Evolutionary conservation across 1,140 invertebrate genomes (phyloP).

Genomic region (Heliconius himera): DNA sequence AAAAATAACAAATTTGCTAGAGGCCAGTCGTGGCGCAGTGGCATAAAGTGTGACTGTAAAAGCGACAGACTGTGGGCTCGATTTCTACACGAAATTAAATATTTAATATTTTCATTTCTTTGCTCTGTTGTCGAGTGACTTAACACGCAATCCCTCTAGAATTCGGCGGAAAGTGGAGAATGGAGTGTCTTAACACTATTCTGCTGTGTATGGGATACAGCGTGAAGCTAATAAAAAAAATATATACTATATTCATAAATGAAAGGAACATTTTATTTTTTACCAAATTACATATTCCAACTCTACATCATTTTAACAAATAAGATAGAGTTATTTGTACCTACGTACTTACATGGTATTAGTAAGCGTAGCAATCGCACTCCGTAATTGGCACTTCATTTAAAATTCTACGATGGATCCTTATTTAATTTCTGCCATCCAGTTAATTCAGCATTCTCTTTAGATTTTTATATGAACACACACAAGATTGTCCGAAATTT

Average conservation of each 20-base stretch:
- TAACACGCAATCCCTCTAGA: too few species aligned
- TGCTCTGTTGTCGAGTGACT: too few species aligned
- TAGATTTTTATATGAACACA: constrained; percentile 23
- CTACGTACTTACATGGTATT: not conserved
- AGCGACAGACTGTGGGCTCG: too few species aligned
- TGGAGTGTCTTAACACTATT: too few species aligned
- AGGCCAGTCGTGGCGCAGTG: too few species aligned
- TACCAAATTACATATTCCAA: not conserved
- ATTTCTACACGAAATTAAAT: too few species aligned
- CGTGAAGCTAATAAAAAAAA: not conserved
- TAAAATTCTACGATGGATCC: constrained; percentile 52
- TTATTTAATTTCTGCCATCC: constrained; percentile 56
- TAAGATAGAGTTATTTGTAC: not conserved
- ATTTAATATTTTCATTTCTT: too few species aligned
- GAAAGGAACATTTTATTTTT: not conserved
- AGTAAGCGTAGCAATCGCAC: not conserved
- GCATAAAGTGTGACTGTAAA: too few species aligned
- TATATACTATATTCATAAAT: not conserved
- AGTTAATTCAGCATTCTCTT: constrained; percentile 43
- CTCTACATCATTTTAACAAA: not conserved
- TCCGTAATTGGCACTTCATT: constrained; percentile 4
- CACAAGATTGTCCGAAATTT: not conserved
- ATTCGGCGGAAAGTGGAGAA: too few species aligned
- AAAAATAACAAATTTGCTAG: too few species aligned
- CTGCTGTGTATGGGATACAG: too few species aligned